phyloP scores from a whole-genome alignment of 2,113 vertebrate genomes.

The Dipodomys merriami region DNA sequence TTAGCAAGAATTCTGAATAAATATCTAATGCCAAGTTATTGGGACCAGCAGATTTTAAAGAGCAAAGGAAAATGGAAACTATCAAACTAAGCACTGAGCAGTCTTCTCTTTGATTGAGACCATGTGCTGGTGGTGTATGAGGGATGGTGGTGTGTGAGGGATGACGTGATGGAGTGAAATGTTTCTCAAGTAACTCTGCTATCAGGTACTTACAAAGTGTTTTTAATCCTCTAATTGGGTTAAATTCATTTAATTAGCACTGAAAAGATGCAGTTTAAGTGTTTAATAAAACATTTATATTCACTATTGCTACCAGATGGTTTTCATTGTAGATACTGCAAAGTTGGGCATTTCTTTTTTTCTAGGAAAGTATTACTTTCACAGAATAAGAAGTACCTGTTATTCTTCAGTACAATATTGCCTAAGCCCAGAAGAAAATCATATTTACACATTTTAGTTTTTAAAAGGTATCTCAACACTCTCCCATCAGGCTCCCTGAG shows the following conservation, averaged over 20 bases:
- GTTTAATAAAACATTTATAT: slow-evolving; percentile 78
- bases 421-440: background rate
- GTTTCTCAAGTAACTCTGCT: slow-evolving; percentile 70
- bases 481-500: background rate
- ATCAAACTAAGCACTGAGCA: slow-evolving; percentile 26
- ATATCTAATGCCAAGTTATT: background rate
- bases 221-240: slow-evolving; percentile 78
- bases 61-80: slow-evolving; percentile 32
- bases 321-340: slow-evolving; percentile 68
- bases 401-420: slow-evolving; percentile 2
- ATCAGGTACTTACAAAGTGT: slow-evolving; percentile 67
- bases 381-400: slow-evolving; percentile 28
- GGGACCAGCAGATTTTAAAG: slow-evolving; percentile 46
- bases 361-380: slow-evolving; percentile 36
- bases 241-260: slow-evolving; percentile 82
- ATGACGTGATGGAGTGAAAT: slow-evolving; percentile 31
- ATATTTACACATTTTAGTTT: background rate
- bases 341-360: background rate
- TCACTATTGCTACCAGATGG: slow-evolving; percentile 76
- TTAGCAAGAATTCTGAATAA: slow-evolving; percentile 58
- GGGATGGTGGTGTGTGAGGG: background rate
- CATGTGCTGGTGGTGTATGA: slow-evolving; percentile 30
- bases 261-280: slow-evolving; percentile 63
- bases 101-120: slow-evolving; percentile 50
- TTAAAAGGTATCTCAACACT: background rate